Evolutionary conservation across 2,113 vertebrate species (phyloP).

Genomic region (Thinocorus orbignyianus): DNA sequence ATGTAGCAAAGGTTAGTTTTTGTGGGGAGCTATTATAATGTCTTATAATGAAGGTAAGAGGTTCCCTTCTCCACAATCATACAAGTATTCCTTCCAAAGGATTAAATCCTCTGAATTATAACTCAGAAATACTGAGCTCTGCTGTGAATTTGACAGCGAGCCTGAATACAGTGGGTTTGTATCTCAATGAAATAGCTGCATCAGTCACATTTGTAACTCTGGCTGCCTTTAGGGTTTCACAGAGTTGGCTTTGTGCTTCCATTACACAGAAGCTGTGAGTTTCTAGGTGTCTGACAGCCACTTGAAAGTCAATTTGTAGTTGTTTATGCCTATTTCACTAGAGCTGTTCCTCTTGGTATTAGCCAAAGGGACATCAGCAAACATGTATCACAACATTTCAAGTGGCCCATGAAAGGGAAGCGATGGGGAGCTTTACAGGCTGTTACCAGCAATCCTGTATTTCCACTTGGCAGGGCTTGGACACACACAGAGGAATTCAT

Average conservation of each 20-base stretch:
- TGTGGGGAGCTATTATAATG: neutral
- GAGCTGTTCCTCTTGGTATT: neutral
- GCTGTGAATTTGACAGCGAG: neutral
- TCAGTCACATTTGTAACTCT: neutral
- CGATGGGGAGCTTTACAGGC: neutral
- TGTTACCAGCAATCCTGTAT: neutral
- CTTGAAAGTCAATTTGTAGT: neutral
- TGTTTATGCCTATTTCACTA: neutral
- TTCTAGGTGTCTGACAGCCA: neutral
- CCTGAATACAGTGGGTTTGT: neutral
- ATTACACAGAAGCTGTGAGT: neutral
- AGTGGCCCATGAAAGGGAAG: neutral
- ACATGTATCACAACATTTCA: neutral
- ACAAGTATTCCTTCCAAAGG: neutral
- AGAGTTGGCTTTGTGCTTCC: neutral
- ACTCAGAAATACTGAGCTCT: neutral
- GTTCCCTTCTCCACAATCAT: neutral
- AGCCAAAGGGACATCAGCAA: neutral
- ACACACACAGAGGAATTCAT: neutral
- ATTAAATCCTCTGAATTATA: neutral
- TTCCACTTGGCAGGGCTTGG: neutral
- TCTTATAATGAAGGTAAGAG: neutral
- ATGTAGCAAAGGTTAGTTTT: neutral
- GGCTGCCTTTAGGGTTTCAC: neutral
- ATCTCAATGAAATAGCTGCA: neutral